Evolutionary conservation across 2,888 invertebrate genomes (phyloP).

Genomic region (Spilosoma lubricipeda): DNA sequence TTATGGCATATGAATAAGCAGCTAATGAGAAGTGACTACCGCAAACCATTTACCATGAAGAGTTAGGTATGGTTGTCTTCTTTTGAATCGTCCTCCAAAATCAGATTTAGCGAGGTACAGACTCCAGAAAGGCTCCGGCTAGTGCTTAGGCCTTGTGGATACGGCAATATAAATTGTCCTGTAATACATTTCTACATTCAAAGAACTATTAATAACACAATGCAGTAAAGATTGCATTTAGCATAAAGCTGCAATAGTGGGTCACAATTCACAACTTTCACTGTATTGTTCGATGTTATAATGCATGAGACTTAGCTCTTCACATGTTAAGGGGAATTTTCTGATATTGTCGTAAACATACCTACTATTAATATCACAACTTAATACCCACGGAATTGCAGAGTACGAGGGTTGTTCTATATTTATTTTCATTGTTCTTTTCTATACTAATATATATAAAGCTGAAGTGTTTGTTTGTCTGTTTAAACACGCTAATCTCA

Average conservation of each 20-base stretch:
- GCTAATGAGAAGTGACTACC: too few relatives aligned
- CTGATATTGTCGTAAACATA: conserved; percentile 16
- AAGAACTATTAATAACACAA: neutral
- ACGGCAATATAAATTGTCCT: neutral
- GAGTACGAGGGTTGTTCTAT: neutral
- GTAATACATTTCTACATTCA: conserved; percentile 5
- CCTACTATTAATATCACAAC: neutral
- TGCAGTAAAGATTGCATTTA: conserved; percentile 13
- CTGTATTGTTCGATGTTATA: conserved; percentile 20
- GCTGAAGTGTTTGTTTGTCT: too few relatives aligned
- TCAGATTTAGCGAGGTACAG: too few relatives aligned
- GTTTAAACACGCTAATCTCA: too few relatives aligned
- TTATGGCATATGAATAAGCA: too few relatives aligned
- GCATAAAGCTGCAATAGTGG: conserved; percentile 12
- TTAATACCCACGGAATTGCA: neutral
- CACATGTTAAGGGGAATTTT: conserved; percentile 17
- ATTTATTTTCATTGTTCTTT: too few relatives aligned
- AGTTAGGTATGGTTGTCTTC: too few relatives aligned
- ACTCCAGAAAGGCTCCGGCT: too few relatives aligned
- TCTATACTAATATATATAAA: too few relatives aligned
- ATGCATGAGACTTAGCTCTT: conserved; percentile 10
- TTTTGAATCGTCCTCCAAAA: too few relatives aligned
- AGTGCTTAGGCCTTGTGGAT: too few relatives aligned
- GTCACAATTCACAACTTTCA: conserved; percentile 23
- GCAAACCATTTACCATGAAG: too few relatives aligned